Percentiles rank a stretch among this genome's conserved stretches.
These are phyloP conservation scores for Notarius lentiginosus DNA, from an alignment of 2,113 vertebrate species.

Conservation along the genomic window DNA sequence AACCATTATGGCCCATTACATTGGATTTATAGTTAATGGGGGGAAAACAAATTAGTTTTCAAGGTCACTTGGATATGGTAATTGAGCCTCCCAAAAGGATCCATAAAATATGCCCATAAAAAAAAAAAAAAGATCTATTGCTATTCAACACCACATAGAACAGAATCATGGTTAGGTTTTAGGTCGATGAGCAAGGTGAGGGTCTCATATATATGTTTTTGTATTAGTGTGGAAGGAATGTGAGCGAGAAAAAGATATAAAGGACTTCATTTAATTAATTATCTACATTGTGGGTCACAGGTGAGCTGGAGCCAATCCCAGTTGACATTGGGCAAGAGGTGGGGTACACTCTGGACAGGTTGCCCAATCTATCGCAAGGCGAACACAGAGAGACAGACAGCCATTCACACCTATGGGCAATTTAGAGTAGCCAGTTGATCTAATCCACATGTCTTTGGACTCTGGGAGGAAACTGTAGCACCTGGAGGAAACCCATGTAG, in stretches of 20 bases:
- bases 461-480: too few species aligned
- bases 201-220: constrained; percentile 17
- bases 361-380: too few species aligned
- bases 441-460: too few species aligned
- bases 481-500: background rate
- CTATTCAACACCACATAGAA: constrained; percentile 62
- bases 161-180: constrained; percentile 25
- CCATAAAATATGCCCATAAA: constrained; percentile 71
- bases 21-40: constrained; percentile 67
- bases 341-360: too few species aligned
- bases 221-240: background rate
- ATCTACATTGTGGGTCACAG: too few species aligned
- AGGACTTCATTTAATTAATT: too few species aligned
- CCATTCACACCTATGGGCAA: too few species aligned
- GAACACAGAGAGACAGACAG: too few species aligned
- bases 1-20: constrained; percentile 57
- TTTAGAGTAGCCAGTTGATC: too few species aligned
- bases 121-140: constrained; percentile 61
- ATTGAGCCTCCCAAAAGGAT: constrained; percentile 68
- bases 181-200: constrained; percentile 20
- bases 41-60: constrained; percentile 74
- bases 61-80: constrained; percentile 72
- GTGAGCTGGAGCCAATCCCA: too few species aligned
- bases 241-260: background rate
- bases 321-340: too few species aligned